These are phyloP conservation scores for Malurus elegans DNA, from an alignment of 2,113 vertebrate genomes.

Conservation along the genomic window DNA sequence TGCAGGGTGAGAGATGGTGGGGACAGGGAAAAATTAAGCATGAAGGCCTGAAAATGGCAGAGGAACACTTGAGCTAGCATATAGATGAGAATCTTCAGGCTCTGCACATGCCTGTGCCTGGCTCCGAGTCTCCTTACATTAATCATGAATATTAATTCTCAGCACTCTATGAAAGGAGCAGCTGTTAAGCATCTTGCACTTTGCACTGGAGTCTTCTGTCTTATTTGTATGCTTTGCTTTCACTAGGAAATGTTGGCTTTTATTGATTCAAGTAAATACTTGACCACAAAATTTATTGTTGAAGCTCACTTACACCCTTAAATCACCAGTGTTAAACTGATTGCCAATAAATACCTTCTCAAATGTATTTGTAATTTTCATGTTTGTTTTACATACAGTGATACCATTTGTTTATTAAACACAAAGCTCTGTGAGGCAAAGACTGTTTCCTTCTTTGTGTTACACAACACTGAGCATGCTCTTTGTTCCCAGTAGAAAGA, in stretches of 20 bases:
- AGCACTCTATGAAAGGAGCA: background rate
- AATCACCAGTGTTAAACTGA: background rate
- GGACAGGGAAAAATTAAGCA: background rate
- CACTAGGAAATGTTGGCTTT: background rate
- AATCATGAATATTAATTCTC: background rate
- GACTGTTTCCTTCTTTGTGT: background rate
- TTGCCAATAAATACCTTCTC: background rate
- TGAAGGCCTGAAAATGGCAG: background rate
- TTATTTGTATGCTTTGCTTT: background rate
- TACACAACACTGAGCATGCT: background rate
- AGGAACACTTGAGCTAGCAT: background rate
- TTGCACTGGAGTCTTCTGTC: background rate
- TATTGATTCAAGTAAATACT: background rate
- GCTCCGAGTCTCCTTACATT: background rate
- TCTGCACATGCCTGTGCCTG: background rate
- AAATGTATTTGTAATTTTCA: background rate
- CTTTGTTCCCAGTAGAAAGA: background rate
- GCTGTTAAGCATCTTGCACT: background rate
- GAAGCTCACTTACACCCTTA: background rate
- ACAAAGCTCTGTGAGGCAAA: background rate
- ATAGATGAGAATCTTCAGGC: background rate
- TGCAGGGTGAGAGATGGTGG: background rate
- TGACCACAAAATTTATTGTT: background rate
- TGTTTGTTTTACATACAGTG: background rate
- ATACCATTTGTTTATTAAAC: background rate